A percentile compares a stretch with the other conserved stretches of the same genome.
phyloP scores from a whole-genome alignment of 1,140 invertebrate species.

The Gryllus bimaculatus region DNA sequence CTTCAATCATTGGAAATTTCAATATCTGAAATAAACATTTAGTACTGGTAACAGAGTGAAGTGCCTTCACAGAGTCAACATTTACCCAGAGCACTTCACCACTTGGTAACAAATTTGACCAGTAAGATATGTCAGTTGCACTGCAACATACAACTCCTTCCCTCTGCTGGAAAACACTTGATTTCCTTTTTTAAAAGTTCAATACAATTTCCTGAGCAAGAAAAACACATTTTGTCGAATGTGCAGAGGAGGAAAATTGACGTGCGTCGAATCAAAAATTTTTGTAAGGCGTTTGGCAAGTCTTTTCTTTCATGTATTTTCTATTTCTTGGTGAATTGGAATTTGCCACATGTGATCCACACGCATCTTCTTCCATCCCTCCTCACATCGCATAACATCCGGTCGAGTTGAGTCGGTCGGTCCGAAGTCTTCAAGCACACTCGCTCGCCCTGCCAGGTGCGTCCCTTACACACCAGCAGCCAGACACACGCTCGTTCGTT shows the following conservation, averaged over 20 bases:
- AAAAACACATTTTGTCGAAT: slow-evolving; percentile 17
- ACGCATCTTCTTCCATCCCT: slow-evolving; percentile 17
- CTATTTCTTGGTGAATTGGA: slow-evolving; percentile 11
- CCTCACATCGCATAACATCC: slow-evolving; percentile 7
- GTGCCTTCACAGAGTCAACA: slow-evolving; percentile 18
- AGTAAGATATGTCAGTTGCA: slow-evolving; percentile 23
- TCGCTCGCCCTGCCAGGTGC: slow-evolving; percentile 16
- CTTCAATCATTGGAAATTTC: slow-evolving; percentile 23
- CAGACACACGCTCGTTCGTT: slow-evolving; percentile 21
- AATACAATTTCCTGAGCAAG: slow-evolving; percentile 21
- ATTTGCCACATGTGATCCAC: slow-evolving; percentile 15
- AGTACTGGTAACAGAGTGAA: slow-evolving; percentile 22
- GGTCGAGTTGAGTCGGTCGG: slow-evolving; percentile 17
- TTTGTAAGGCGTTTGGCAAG: slow-evolving; percentile 12
- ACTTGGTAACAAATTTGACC: slow-evolving; percentile 23
- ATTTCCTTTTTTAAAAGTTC: slow-evolving; percentile 17
- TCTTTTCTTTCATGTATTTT: slow-evolving; percentile 1
- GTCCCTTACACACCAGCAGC: slow-evolving; percentile 20
- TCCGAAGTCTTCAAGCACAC: slow-evolving; percentile 21
- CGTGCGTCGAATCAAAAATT: slow-evolving; percentile 12
- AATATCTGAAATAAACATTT: slow-evolving; percentile 20
- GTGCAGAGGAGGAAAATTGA: slow-evolving; percentile 18
- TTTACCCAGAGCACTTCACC: slow-evolving; percentile 21
- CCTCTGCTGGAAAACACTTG: slow-evolving; percentile 18
- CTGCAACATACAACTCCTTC: slow-evolving; percentile 17